Evolutionary conservation across 2,113 vertebrate genomes (phyloP).

Genomic region (Mirounga angustirostris): DNA sequence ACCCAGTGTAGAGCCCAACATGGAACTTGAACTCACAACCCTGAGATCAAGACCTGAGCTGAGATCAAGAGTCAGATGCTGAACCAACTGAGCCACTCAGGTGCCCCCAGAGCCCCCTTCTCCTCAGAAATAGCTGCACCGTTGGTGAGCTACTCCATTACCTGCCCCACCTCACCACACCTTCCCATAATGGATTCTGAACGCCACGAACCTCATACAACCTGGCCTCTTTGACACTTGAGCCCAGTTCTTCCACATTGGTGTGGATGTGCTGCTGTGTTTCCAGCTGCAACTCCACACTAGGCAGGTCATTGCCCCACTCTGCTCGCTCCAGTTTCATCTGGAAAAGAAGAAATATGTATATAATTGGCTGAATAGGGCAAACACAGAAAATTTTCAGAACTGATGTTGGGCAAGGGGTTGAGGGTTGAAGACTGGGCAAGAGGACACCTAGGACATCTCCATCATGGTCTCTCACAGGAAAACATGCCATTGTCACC

Average conservation of each 20-base stretch:
- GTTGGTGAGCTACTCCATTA: background rate
- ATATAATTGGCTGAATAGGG: background rate
- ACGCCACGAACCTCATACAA: constrained; percentile 90
- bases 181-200: background rate
- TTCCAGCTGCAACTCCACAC: constrained; percentile 95
- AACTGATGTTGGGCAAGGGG: background rate
- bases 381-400: constrained; percentile 21
- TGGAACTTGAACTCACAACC: background rate
- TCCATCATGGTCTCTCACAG: background rate
- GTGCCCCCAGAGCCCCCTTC: background rate
- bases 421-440: background rate
- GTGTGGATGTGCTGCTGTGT: constrained; percentile 92
- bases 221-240: constrained; percentile 94
- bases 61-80: background rate
- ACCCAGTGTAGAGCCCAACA: background rate
- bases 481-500: background rate
- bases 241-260: constrained; percentile 94
- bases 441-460: constrained; percentile 25
- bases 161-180: fast-evolving
- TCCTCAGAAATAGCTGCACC: background rate
- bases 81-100: background rate
- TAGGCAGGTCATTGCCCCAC: constrained; percentile 96
- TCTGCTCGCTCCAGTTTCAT: constrained; percentile 95
- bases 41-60: background rate
- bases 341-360: constrained; percentile 81